Percentiles rank a stretch among this genome's conserved stretches.
These are phyloP conservation scores for Mus spicilegus DNA, from an alignment of 2,113 vertebrate genomes.

Conservation along the genomic window DNA sequence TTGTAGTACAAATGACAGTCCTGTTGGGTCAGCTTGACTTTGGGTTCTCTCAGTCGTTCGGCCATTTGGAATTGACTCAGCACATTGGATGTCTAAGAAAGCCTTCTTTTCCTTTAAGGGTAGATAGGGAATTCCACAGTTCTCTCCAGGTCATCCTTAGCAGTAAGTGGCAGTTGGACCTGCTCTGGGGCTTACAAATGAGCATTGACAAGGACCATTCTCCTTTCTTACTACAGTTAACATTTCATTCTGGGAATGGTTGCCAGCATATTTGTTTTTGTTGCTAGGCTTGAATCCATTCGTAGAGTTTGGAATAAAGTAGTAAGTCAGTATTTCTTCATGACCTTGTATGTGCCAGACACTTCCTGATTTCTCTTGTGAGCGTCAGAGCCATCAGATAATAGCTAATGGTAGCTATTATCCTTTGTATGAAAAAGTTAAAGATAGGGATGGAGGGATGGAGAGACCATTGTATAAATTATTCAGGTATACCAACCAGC, in stretches of 20 bases:
- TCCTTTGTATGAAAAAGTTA: neutral
- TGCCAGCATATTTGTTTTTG: neutral
- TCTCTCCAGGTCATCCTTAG: neutral
- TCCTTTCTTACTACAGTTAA: constrained; percentile 6
- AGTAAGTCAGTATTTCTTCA: neutral
- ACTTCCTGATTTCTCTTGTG: neutral
- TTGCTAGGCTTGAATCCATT: neutral
- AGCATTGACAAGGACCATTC: constrained; percentile 1
- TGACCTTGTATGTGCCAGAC: neutral
- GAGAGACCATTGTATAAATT: neutral
- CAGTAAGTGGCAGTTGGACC: constrained; percentile 5
- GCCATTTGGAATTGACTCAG: neutral
- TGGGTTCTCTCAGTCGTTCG: neutral
- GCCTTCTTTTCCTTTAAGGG: neutral
- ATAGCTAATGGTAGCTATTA: neutral
- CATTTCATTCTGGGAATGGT: constrained; percentile 18
- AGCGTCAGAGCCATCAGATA: neutral
- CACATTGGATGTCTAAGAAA: constrained; percentile 21
- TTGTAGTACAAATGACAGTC: neutral
- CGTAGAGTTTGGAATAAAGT: neutral
- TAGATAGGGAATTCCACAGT: neutral
- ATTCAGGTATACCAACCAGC: neutral
- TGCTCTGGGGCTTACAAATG: neutral
- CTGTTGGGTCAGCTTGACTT: neutral
- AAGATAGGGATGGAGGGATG: fast-evolving